Evolutionary conservation across 2,113 vertebrate genomes (phyloP), one percentile per base, ranked within the genome.

Genomic region (Marcusenius ussheri): DNA sequence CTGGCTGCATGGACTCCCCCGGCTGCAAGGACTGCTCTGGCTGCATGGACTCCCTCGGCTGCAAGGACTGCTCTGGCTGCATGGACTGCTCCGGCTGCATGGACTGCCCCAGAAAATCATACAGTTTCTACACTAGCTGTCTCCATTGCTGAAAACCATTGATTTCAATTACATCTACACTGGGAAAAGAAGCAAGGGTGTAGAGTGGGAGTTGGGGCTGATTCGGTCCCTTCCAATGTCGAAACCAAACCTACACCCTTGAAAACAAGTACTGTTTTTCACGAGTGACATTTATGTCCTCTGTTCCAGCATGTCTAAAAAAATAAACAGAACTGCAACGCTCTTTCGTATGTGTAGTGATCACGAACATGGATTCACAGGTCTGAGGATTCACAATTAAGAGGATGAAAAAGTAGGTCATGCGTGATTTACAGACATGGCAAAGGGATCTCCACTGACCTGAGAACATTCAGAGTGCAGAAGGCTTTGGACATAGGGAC

Each of bases 11-110:
- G 45, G 45, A 46, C 45, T 46, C 5, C 45, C 1, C 10, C 0
- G 49, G 91, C 89, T 91, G 93, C 89, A 94, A 84, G 35, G 91
- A 11, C 84, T 92, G 91, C 24, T 92, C 90, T 24, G 93, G 90
- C 31, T 92, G 77, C 6, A 19, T 51, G 31, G 50, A 27, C 39
- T 46, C 6, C 80, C 1, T 2, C 1, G 17, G 80, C 80, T 83
- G 80, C 39, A 46, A 1, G 31, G 19, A 21, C 42, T 46, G 7
- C 80, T 1, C 7, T 0, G 19, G 80, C 83, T 84, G 80, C 42
- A 46, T 1, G 31, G 19, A 21, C 35, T 10, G 45, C 80, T 21
- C 80, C 0, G 2, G 2, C 47, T 49, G 49, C 50, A 51, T 17
- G 50, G 83, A 24, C 9, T 49, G 7, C 42, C 47, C 45, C 24